These are phyloP conservation scores for Ectropis crepuscularia DNA, from an alignment of 2,888 invertebrate genomes.

Conservation along the genomic window DNA sequence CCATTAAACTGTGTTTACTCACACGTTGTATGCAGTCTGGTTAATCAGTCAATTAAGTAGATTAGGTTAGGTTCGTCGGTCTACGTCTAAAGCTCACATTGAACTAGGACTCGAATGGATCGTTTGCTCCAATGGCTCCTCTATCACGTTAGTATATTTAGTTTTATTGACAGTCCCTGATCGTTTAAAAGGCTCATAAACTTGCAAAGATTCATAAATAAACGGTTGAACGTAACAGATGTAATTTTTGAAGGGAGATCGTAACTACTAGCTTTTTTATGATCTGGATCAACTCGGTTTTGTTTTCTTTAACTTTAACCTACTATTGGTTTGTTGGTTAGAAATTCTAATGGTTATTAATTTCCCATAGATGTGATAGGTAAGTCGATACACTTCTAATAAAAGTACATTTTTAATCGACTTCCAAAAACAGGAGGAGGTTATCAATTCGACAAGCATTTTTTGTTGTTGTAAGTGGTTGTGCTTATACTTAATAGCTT, in stretches of 20 bases:
- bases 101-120: conserved; percentile 42
- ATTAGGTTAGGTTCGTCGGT: conserved; percentile 35
- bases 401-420: no score
- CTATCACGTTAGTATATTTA: conserved; percentile 54
- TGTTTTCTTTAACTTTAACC: no score
- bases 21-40: conserved; percentile 18
- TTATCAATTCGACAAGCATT: no score
- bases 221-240: conserved; percentile 48
- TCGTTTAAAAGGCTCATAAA: conserved; percentile 59
- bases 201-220: conserved; percentile 49
- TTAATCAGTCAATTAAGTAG: conserved; percentile 36
- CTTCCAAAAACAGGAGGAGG: no score
- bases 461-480: no score
- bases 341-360: no score
- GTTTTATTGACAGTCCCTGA: conserved; percentile 55
- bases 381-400: no score
- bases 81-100: conserved; percentile 38
- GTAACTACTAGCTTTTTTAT: conserved; percentile 37
- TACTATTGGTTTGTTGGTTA: no score
- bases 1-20: conserved; percentile 26
- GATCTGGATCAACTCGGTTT: not conserved
- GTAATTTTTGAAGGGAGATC: conserved; percentile 43
- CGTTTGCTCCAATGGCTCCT: conserved; percentile 40
- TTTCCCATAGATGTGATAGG: no score
- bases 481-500: no score